Evolutionary conservation across 2,888 invertebrate species (phyloP).

Genomic region (Limenitis camilla): DNA sequence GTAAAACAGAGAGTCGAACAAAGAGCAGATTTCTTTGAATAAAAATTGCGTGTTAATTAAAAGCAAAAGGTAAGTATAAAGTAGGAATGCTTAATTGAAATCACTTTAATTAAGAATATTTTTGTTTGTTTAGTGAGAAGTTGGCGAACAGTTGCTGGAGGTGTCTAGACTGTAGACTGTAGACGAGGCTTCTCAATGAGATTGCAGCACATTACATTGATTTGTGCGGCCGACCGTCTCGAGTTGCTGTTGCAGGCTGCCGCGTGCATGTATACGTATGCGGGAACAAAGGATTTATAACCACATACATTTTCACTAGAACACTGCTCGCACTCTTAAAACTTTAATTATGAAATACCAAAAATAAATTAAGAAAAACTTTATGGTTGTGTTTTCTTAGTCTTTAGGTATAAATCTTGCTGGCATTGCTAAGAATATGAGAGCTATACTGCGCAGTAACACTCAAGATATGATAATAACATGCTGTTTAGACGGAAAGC

Average conservation of each 20-base stretch:
- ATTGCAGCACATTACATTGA: conserved; percentile 50
- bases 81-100: conserved; percentile 20
- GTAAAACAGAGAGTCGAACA: conserved; percentile 5
- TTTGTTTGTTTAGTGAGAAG: conserved; percentile 35
- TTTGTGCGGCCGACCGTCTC: conserved; percentile 40
- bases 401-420: too few relatives aligned
- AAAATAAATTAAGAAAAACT: too few relatives aligned
- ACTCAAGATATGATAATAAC: too few relatives aligned
- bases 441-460: too few relatives aligned
- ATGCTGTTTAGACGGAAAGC: too few relatives aligned
- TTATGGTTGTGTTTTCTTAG: too few relatives aligned
- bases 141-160: conserved; percentile 10
- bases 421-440: too few relatives aligned
- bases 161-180: conserved; percentile 35
- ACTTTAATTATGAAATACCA: too few relatives aligned
- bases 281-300: conserved; percentile 20
- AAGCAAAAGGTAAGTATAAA: conserved; percentile 7
- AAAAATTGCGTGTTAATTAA: conserved; percentile 16
- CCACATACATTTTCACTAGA: conserved; percentile 4
- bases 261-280: not conserved
- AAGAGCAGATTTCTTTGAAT: conserved; percentile 4
- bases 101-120: conserved; percentile 31
- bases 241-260: conserved; percentile 1
- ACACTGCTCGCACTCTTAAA: not conserved
- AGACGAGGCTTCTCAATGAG: conserved; percentile 31